A percentile compares a stretch with the other conserved stretches of the same genome.
phyloP scores from a whole-genome alignment of 2,888 invertebrate genomes.

The Lasioglossum marginatum region DNA sequence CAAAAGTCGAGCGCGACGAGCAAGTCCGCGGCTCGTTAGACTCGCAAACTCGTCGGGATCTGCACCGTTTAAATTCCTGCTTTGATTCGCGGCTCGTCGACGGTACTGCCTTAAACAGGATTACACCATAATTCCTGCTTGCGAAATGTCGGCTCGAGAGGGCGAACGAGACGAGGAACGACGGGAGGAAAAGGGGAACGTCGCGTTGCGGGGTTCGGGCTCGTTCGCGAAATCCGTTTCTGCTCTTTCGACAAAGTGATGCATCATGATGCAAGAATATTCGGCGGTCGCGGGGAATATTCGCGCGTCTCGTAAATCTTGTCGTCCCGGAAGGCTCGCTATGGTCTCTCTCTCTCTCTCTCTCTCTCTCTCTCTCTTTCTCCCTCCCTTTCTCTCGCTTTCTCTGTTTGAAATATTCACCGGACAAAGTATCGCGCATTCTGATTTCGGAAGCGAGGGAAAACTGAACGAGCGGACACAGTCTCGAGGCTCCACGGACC shows the following conservation, averaged over 20 bases:
- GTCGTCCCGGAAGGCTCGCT: constrained; percentile 29
- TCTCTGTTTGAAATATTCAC: constrained; percentile 52
- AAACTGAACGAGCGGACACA: neutral
- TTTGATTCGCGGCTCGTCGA: constrained; percentile 57
- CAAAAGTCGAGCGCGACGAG: constrained; percentile 31
- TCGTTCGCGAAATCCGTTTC: constrained; percentile 56
- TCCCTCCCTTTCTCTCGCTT: neutral
- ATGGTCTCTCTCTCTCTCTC: neutral
- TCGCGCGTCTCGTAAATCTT: constrained; percentile 60
- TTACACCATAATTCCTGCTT: constrained; percentile 61
- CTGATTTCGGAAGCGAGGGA: constrained; percentile 23
- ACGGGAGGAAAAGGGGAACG: neutral
- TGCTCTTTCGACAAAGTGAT: constrained; percentile 60
- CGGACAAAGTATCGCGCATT: constrained; percentile 42
- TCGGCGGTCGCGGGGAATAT: constrained; percentile 53
- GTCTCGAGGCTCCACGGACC: neutral
- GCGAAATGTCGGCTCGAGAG: constrained; percentile 39
- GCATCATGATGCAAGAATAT: constrained; percentile 65
- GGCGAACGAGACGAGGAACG: neutral
- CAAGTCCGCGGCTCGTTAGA: constrained; percentile 38
- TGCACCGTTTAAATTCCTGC: constrained; percentile 59
- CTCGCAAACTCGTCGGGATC: constrained; percentile 48
- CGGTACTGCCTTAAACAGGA: constrained; percentile 53
- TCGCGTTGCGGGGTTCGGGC: neutral
- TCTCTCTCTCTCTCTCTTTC: too few species aligned